phyloP scores from a whole-genome alignment of 2,113 vertebrate genomes.

The Fregetta grallaria region DNA sequence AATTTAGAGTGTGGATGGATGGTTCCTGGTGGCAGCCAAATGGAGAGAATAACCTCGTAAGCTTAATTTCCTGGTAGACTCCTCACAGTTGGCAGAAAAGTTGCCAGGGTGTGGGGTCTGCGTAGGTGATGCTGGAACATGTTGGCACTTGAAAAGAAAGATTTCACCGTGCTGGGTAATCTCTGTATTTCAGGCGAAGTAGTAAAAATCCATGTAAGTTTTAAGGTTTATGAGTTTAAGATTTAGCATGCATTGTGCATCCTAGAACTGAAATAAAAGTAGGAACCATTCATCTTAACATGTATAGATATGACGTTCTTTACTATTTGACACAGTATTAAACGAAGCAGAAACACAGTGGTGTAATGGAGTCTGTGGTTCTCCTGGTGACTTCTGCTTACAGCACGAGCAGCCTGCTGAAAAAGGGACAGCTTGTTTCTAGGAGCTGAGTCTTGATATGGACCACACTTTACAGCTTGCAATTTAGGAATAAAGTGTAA shows the following conservation, averaged over 20 bases:
- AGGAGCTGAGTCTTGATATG: background rate
- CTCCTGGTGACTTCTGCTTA: background rate
- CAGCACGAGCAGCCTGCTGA: background rate
- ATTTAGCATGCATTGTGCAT: background rate
- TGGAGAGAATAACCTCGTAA: background rate
- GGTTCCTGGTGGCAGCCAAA: background rate
- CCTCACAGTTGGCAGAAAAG: background rate
- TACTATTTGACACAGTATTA: background rate
- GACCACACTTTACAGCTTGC: background rate
- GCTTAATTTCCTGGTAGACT: background rate
- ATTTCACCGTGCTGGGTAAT: background rate
- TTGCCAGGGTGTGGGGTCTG: background rate
- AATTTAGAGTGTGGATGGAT: background rate
- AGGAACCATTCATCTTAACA: background rate
- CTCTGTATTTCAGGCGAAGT: background rate
- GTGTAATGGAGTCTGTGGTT: background rate
- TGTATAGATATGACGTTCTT: background rate
- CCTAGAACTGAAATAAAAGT: background rate
- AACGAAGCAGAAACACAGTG: background rate
- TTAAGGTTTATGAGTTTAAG: background rate
- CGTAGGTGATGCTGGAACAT: background rate
- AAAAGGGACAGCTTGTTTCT: background rate
- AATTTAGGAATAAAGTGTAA: background rate
- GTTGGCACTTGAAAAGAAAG: background rate
- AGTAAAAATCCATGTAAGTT: background rate